Evolutionary conservation across 2,113 vertebrate genomes (phyloP), one percentile per base, ranked within the genome.

Genomic region (Carassius auratus): DNA sequence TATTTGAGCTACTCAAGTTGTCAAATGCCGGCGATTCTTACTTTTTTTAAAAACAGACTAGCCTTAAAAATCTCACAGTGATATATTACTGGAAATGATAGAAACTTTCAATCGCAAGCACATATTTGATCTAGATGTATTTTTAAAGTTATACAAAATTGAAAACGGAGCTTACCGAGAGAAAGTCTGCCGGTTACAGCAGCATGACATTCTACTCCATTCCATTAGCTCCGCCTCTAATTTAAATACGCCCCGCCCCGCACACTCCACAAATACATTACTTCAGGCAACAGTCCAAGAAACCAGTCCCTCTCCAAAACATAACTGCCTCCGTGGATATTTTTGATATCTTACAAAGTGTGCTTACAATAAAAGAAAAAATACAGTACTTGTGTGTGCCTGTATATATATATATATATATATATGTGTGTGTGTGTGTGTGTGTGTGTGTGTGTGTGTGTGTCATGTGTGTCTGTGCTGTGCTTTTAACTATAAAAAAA

Each of bases 171-270:
- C 88, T 89, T 87, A 89, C 88, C 88, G 86, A 86, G 59, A 84
- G 64, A 73, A 78, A 84, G 88, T 90, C 88, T 90, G 87, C 73
- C 87, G 84, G 81, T 64, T 81, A 80, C 85, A 82, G 87, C 66
- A 76, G 74, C 69, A 84, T 76, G 81, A 84, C 62, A 62, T 77
- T 84, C 71, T 86, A 88, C 84, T 87, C 84, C 84, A 87, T 85
- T 90, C 86, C 45, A 26, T 42, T 88, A 77, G 62, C 86, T 83
- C 82, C 90, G 89, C 90, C 90, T 79, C 68, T 36, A 61, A 69
- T 50, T 69, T 86, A 61, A 76, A 87, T 77, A 76, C 3, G 48
- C 26, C 73, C 82, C 83, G 69, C 85, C 86, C 79, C 78, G 80
- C 42, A 45, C 42, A 45, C 42, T 9, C 8, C 42, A 45, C 42